These are phyloP conservation scores for Hypolimnas misippus DNA, from an alignment of 2,888 invertebrate genomes.

Conservation along the genomic window DNA sequence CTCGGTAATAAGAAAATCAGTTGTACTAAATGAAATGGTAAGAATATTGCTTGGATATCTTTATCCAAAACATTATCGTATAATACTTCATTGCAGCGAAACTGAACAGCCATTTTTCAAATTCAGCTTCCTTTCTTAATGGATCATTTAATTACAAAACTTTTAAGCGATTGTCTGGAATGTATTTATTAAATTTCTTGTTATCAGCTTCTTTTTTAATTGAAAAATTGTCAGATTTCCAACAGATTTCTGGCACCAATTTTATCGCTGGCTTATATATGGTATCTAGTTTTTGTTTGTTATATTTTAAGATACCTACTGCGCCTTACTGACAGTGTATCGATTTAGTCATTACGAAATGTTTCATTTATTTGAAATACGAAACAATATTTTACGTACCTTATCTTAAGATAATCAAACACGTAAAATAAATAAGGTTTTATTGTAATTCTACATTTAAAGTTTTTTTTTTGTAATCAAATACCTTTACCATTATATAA, in stretches of 20 bases:
- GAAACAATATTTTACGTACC: neutral
- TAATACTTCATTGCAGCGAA: slow-evolving; percentile 11
- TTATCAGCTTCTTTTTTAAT: too few species aligned
- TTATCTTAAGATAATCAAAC: neutral
- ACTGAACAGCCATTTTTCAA: neutral
- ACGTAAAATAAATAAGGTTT: neutral
- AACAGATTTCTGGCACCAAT: neutral
- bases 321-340: too few species aligned
- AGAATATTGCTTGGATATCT: slow-evolving; percentile 14
- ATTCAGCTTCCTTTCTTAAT: neutral
- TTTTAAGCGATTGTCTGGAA: too few species aligned
- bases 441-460: neutral
- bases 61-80: slow-evolving; percentile 22
- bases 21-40: slow-evolving; percentile 25
- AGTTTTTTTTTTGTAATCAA: too few species aligned
- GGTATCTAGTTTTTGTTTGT: neutral
- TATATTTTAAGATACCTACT: too few species aligned
- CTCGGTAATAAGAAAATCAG: slow-evolving; percentile 23
- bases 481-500: too few species aligned
- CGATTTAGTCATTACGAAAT: neutral
- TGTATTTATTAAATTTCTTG: too few species aligned
- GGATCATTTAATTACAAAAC: too few species aligned
- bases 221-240: neutral
- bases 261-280: neutral
- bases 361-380: neutral